Percentiles rank a stretch among this genome's conserved stretches.
Evolutionary conservation across 1,140 invertebrate genomes (phyloP).

Genomic region (Aphelinus certus): DNA sequence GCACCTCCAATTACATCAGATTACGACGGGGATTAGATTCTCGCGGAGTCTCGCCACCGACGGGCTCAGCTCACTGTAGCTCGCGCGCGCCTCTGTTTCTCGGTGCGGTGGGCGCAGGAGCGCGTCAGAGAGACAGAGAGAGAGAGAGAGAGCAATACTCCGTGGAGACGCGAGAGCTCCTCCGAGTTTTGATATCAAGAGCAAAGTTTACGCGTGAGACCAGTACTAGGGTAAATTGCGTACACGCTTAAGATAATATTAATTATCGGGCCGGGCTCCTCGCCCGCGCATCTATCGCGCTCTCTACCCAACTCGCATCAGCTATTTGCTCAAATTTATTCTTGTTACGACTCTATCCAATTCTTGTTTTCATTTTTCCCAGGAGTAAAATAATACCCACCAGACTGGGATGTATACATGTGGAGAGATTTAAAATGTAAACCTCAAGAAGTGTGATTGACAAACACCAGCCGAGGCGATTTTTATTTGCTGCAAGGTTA

Average conservation of each 20-base stretch:
- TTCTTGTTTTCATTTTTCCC: no score
- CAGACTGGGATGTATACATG: no score
- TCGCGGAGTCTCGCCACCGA: background rate
- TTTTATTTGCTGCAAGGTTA: no score
- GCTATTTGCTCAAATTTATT: no score
- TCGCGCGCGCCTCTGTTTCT: background rate
- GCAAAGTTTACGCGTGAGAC: constrained; percentile 32
- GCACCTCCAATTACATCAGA: constrained; percentile 42
- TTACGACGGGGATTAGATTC: constrained; percentile 42
- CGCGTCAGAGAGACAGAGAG: no score
- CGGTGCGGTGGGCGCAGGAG: background rate
- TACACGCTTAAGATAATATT: constrained; percentile 32
- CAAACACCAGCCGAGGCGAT: no score
- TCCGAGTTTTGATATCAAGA: constrained; percentile 27
- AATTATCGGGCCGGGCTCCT: background rate
- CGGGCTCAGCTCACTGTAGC: background rate
- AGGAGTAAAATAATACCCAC: no score
- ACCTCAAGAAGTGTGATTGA: no score
- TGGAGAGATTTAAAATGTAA: no score
- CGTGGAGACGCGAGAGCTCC: constrained; percentile 1
- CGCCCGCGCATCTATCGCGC: no score
- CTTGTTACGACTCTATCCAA: no score
- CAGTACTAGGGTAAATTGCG: constrained; percentile 22
- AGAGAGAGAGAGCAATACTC: constrained; percentile 6
- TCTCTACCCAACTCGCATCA: no score